phyloP scores from a whole-genome alignment of 2,797 vertebrate species.

The Aphelocoma californica region DNA sequence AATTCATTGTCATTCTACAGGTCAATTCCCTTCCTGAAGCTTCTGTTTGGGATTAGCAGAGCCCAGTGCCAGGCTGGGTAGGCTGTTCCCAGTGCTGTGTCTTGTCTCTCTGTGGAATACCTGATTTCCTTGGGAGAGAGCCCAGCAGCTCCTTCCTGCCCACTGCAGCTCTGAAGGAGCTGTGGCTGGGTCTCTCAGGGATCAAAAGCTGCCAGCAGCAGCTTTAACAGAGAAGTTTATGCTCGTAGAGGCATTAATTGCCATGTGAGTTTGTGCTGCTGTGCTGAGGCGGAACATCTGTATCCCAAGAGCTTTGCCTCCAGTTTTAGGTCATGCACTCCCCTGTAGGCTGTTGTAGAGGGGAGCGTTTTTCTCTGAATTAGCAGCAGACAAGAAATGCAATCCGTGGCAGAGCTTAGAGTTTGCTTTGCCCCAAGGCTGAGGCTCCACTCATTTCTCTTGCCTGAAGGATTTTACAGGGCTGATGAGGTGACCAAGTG shows the following conservation, averaged over 20 bases:
- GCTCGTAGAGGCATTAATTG: not conserved
- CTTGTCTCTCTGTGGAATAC: not conserved
- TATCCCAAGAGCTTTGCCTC: not conserved
- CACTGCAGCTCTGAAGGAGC: not conserved
- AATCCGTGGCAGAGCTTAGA: not conserved
- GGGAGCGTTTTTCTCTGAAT: not conserved
- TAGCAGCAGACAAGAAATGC: not conserved
- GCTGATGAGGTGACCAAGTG: not conserved
- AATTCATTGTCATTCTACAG: not conserved
- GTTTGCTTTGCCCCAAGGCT: slow-evolving; percentile 1
- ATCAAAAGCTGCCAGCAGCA: not conserved
- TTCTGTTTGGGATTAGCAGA: not conserved
- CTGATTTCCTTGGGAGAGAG: not conserved
- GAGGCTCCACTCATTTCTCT: not conserved
- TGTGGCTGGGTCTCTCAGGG: not conserved
- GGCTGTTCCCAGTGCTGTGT: not conserved
- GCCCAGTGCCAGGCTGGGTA: not conserved
- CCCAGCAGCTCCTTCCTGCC: not conserved
- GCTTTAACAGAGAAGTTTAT: not conserved
- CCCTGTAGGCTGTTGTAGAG: not conserved
- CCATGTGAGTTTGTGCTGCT: not conserved
- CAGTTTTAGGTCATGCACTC: not conserved
- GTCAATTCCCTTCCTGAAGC: not conserved
- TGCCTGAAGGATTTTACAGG: not conserved
- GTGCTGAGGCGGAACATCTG: not conserved